phyloP scores from a whole-genome alignment of 1,140 invertebrate genomes.

The Drosophila athabasca region DNA sequence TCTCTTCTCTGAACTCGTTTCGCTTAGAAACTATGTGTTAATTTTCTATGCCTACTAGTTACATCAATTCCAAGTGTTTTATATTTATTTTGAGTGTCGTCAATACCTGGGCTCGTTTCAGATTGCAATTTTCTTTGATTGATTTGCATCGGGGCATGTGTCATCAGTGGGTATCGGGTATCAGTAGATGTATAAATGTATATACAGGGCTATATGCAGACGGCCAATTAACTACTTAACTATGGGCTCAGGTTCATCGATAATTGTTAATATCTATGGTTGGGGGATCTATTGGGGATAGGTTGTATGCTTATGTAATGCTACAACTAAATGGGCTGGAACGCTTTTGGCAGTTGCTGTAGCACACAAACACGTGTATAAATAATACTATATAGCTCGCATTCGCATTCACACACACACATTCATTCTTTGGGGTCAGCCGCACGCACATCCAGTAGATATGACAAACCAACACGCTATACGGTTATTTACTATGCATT shows the following conservation, averaged over 20 bases:
- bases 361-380: conserved; percentile 56
- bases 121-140: conserved; percentile 48
- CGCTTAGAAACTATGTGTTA: conserved; percentile 17
- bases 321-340: conserved; percentile 52
- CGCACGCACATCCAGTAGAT: conserved; percentile 71
- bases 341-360: conserved; percentile 73
- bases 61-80: conserved; percentile 54
- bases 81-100: conserved; percentile 19
- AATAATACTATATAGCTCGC: conserved; percentile 70
- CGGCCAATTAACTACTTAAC: conserved; percentile 43
- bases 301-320: conserved; percentile 31
- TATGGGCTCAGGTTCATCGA: conserved; percentile 32
- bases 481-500: conserved; percentile 66
- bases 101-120: conserved; percentile 22
- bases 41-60: conserved; percentile 31
- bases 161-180: conserved; percentile 23
- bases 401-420: conserved; percentile 26
- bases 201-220: conserved; percentile 55
- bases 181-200: conserved; percentile 12
- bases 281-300: conserved; percentile 11
- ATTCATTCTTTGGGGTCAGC: conserved; percentile 23
- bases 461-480: conserved; percentile 77
- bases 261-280: conserved; percentile 41
- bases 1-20: conserved; percentile 35
- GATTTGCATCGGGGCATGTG: conserved; percentile 36